Evolutionary conservation across 1,140 invertebrate species (phyloP), one percentile per base, ranked within the genome.

Genomic region (Triops cancriformis): DNA sequence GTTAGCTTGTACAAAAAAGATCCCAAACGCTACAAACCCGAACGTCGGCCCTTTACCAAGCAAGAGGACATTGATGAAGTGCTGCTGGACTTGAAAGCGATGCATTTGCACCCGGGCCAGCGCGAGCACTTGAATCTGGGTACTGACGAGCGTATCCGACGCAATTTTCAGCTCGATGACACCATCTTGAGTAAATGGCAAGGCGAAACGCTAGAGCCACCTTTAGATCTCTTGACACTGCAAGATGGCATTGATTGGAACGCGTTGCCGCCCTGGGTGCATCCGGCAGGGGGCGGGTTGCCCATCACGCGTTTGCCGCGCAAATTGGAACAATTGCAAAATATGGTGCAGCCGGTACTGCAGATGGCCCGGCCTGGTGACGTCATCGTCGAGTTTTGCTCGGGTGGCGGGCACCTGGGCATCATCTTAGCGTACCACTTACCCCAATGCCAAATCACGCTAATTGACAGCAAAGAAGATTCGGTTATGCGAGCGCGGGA

Each of bases 381-480:
- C 81, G 85, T 88, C 18, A 94, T 98, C 80, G 93, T 98, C 2
- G 96, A 98, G 84, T 98, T 98, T 85, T 98, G 96, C 85, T 94
- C 93, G 81, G 96, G 96, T 3, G 92, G 93, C 80, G 96, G 96
- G 2, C 95, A 98, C 86, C 86, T 98, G 78, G 96, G 95, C 5
- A 92, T 98, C 80, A 82, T 96, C 5, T 82, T 97, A 45, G 95
- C 95, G 0, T 87, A 91, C 80, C 84, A 94, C 26, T 83, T 97
- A 64, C 95, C 94, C 9, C 82, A 88, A 12, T 92, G 92, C 81
- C 79, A 83, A 80, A 85, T 97, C 14, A 89, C 96, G 82, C 84
- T 98, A 27, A 86, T 98, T 73, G 96, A 98, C 84, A 98, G 98
- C 82, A 98, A 98, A 85, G 92, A 96, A 83, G 89, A 92, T 79